Percentiles rank a stretch among this genome's conserved stretches.
Conservation (phyloP, 2,888 invertebrate species). For the Bembecia ichneumoniformis region DNA sequence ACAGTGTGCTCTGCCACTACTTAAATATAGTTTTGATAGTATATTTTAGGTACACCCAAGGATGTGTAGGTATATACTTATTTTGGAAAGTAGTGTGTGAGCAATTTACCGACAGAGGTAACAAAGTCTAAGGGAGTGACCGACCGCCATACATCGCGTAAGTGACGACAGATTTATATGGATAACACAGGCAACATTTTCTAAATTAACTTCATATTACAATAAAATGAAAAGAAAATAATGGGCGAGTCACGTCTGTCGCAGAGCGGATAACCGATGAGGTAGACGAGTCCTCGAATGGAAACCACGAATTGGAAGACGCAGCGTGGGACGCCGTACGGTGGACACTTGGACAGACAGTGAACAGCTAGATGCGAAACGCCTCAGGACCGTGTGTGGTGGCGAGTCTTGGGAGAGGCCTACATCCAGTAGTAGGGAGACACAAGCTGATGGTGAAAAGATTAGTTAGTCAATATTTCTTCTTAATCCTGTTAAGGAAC, state of each 20-base stretch:
- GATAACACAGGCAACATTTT: slow-evolving; percentile 16
- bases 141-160: slow-evolving; percentile 36
- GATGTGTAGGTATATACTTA: background rate
- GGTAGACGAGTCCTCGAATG: background rate
- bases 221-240: background rate
- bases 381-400: background rate
- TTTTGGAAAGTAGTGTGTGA: slow-evolving; percentile 2
- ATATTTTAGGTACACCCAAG: too few relatives aligned
- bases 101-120: slow-evolving; percentile 41
- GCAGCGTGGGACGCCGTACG: background rate
- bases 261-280: background rate
- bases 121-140: slow-evolving; percentile 48
- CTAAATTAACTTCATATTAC: background rate
- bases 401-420: background rate
- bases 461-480: too few relatives aligned
- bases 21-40: too few relatives aligned
- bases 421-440: background rate
- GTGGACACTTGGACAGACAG: background rate
- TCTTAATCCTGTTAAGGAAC: too few relatives aligned
- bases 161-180: slow-evolving; percentile 16
- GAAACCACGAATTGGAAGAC: background rate
- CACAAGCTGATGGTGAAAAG: background rate
- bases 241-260: background rate
- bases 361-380: background rate
- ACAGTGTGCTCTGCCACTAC: too few relatives aligned